Base-by-base conservation (phyloP, 1,140 invertebrate genomes). In the Zeugodacus cucurbitae region DNA sequence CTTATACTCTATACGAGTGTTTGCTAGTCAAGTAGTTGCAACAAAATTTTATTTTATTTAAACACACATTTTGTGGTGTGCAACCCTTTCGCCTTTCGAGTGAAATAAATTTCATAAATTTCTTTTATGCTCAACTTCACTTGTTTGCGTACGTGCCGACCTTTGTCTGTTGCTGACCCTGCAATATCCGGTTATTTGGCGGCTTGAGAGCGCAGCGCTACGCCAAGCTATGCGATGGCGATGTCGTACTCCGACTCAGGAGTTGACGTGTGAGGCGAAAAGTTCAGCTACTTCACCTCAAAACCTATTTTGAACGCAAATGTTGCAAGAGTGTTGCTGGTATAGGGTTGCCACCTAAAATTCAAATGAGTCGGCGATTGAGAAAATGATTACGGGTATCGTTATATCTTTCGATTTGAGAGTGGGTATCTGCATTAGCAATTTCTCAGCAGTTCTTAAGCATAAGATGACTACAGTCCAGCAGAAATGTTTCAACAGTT, bases 251-350 rank as follows among this genome's bases (percentile, higher is more conserved):
- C 34, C 6, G n/a, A 20, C n/a, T 22, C 70, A 78, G 17, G 17
- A 14, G 37, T 32, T 74, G 41, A 82, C 74, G 74, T 82, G 74
- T 41, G 74, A 82, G 74, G 74, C 74, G 41, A 29, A 82, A 82
- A 82, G 74, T 82, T 82, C 74, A 82, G 22, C 44, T 41, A 82
- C 74, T 82, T 82, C 74, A 82, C 74, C 74, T 82, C 74, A 37
- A 82, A 82, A 82, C 74, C 74, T 34, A 82, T 82, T 48, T 82
- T 82, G 22, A n/a, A 34, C 74, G 44, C n/a, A 29, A 74, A 20
- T 37, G 17, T 41, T 74, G 34, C 70, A 74, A 29, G 6, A 10
- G 37, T 74, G 29, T 32, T 14, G 64, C 26, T 29, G 34, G 37
- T n/a, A 1, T 22, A 41, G 20, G 17, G 34, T 41, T 41, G 67